Percentiles rank a stretch among this genome's conserved stretches.
Conservation (phyloP, 2,113 vertebrate genomes). For the Erythrolamprus reginae region DNA sequence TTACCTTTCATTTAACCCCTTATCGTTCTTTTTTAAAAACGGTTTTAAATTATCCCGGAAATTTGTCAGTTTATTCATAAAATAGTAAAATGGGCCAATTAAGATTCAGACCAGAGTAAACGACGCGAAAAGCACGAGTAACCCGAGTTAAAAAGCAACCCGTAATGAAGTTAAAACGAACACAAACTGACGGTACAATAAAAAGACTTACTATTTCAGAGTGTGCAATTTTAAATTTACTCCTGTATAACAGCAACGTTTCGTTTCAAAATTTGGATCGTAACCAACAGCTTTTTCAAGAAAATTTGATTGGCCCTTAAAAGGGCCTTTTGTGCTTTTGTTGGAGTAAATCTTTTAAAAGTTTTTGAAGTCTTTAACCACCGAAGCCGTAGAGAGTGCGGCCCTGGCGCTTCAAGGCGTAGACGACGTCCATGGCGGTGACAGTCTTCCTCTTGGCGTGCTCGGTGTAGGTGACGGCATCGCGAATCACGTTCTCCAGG, state of each 20-base stretch:
- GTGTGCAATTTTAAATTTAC: too few species aligned
- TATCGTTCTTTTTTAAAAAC: neutral
- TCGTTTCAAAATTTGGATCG: too few species aligned
- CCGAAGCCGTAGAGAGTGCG: conserved; percentile 15
- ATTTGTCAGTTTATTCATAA: neutral
- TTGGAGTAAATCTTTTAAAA: too few species aligned
- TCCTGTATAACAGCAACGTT: too few species aligned
- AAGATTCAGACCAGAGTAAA: neutral
- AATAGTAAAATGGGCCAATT: neutral
- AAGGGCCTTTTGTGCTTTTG: neutral
- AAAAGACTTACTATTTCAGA: rapidly evolving
- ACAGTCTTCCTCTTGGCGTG: conserved; percentile 17
- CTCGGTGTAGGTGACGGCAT: neutral
- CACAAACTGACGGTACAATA: neutral
- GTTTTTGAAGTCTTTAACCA: neutral
- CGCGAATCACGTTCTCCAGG: neutral
- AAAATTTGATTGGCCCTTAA: neutral
- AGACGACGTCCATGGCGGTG: conserved; percentile 7
- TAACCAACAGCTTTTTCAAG: neutral
- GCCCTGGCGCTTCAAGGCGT: conserved; percentile 12
- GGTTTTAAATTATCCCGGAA: neutral
- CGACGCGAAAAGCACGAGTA: neutral
- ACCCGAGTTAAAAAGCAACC: neutral
- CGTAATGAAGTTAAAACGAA: neutral
- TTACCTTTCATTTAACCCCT: neutral